Evolutionary conservation across 2,113 vertebrate genomes (phyloP), one percentile per base, ranked within the genome.

Genomic region (Myiopsitta monachus): DNA sequence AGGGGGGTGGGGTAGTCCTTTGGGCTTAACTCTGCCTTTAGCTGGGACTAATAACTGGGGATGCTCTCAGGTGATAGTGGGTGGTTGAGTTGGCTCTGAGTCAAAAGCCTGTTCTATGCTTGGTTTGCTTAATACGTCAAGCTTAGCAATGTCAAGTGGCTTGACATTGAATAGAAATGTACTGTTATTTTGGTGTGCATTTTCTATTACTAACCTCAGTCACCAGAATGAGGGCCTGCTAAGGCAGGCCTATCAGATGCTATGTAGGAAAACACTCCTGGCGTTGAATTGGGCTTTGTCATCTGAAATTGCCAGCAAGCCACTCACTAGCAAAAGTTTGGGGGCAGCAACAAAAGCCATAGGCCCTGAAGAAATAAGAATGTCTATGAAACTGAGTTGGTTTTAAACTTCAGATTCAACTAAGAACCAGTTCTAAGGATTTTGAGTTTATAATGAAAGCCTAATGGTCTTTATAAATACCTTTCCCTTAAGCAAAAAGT

Each of bases 11-110:
- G 19, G 19, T 18, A 38, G 16, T 18, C 6, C 63, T 9, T 47
- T 24, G 49, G 70, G 13, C 31, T 76, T 33, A 33, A 15, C 27
- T 36, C 68, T 72, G 51, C 51, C 64, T n/a, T n/a, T 2, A 1
- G 6, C 1, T 3, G 10, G 8, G 8, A 4, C 12, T 39, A 23
- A 15, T 38, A 38, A 15, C 1, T 17, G 22, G 13, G 38, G 10
- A 39, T 52, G 38, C 11, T 44, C 18, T 36, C 8, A 14, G 57
- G 33, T 26, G 9, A 21, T 39, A 3, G 6, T 15, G 2, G 13
- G 27, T 1, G 24, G 10, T 9, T 28, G n/a, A 88, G 22, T 8
- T 4, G 30, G 61, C 38, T 6, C 38, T 6, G 8, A 43, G 43
- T 22, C 44, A 46, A 59, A 61, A 41, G 1, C 39, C 30, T 31